Evolutionary conservation across 2,888 invertebrate species (phyloP), one percentile per base, ranked within the genome.

Genomic region (Melinopterus prodromus): DNA sequence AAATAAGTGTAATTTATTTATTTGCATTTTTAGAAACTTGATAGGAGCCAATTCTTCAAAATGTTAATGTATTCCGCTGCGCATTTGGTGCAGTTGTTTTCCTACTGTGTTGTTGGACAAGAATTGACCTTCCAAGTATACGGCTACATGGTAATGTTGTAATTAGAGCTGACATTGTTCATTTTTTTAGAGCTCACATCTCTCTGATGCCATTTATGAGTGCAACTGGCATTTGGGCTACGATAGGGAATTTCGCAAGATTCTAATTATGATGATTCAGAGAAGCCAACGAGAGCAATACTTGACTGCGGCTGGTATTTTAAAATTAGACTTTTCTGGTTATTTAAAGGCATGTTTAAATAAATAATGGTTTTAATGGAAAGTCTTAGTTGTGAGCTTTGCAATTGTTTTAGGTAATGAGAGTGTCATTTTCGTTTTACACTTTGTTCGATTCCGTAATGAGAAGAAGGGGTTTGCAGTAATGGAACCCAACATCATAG

Each of bases 401-500:
- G 38, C n/a, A 12, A 16, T 78, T 15, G 36, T 77, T 80, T 14
- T 36, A 80, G 80, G 77, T 81, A 16, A 72, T 81, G 81, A 76
- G 79, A 36, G 36, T 81, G 16, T 81, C 81, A n/a, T 81, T 81
- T 77, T 81, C 81, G 7, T 77, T 81, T 69, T 81, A 81, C 7
- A 79, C 81, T n/a, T 37, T 81, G 2, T 71, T 81, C 35, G 77
- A 81, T 26, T 38, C 78, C 12, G 15, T 78, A 14, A 78, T 78
- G 78, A 26, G n/a, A 6, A 16, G 74, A 71, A 15, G 26, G 16
- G 77, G 16, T 36, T n/a, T 37, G 16, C 36, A 76, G 37, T 15
- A 72, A 72, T 72, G 12, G 16, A 72, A 16, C 12, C 4, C 26
- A 2, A n/a, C 3, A 26, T 26, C 26, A 26, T 26, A 1, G 26